A percentile compares a stretch with the other conserved stretches of the same genome.
Evolutionary conservation across 30 jellyfish, hydroid and myxozoan genomes (phyloP).

Genomic region (Hydractinia symbiolongicarpus): DNA sequence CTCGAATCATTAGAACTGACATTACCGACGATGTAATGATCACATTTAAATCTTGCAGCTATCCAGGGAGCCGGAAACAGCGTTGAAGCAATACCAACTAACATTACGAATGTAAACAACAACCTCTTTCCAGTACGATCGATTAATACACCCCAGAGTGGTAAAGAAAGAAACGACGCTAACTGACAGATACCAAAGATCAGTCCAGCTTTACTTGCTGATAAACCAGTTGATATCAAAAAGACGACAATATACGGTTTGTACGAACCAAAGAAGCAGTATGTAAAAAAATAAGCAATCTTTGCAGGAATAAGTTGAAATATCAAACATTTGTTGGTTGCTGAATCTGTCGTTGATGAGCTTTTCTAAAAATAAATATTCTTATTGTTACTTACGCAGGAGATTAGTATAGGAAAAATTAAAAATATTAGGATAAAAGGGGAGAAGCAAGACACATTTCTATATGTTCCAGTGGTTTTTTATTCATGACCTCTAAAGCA

Average conservation of each 20-base stretch:
- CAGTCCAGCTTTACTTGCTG: constrained; percentile 63
- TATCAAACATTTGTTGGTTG: too few relatives aligned
- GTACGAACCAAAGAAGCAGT: too few relatives aligned
- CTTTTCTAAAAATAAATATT: too few relatives aligned
- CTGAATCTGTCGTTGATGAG: constrained; percentile 11
- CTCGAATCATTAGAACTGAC: not conserved
- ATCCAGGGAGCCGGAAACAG: constrained; percentile 71
- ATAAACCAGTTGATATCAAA: constrained; percentile 31
- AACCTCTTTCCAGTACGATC: constrained; percentile 52
- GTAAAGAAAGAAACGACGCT: constrained; percentile 56
- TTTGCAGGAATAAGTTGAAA: too few relatives aligned
- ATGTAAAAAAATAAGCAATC: too few relatives aligned
- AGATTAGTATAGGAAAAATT: too few relatives aligned
- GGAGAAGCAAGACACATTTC: too few relatives aligned
- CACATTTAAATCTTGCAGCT: not conserved
- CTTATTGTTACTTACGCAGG: too few relatives aligned
- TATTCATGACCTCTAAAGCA: too few relatives aligned
- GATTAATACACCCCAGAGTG: constrained; percentile 57
- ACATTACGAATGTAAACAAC: constrained; percentile 26
- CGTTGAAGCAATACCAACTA: constrained; percentile 23
- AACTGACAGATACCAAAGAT: constrained; percentile 48
- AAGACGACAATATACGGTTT: too few relatives aligned
- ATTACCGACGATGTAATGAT: not conserved
- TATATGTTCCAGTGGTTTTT: too few relatives aligned
- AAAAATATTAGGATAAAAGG: too few relatives aligned